These are phyloP conservation scores for Metacarcinus magister DNA, from an alignment of 2,888 invertebrate genomes.

Conservation along the genomic window DNA sequence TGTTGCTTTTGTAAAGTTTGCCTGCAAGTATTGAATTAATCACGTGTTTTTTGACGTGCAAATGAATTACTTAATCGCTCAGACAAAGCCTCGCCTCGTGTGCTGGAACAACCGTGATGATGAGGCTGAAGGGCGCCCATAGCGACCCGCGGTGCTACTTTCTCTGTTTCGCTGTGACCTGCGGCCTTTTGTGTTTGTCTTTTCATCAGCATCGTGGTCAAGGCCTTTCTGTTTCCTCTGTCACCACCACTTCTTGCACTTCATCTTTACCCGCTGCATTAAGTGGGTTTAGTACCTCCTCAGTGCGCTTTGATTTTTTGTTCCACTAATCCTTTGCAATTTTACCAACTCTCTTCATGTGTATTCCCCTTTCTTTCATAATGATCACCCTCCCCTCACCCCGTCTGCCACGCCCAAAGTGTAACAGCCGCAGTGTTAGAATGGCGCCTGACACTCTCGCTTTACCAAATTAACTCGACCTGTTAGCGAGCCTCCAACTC, in stretches of 20 bases:
- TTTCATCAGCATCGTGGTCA: neutral
- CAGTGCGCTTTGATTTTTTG: neutral
- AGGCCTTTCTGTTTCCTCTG: neutral
- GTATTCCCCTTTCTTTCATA: neutral
- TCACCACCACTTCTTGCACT: neutral
- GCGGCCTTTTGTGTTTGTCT: neutral
- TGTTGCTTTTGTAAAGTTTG: constrained; percentile 78
- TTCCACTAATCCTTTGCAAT: neutral
- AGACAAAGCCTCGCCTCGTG: constrained; percentile 66
- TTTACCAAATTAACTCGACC: constrained; percentile 69
- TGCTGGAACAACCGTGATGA: constrained; percentile 22
- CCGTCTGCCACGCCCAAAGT: constrained; percentile 56
- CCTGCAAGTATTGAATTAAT: constrained; percentile 76
- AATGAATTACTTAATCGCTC: constrained; percentile 76
- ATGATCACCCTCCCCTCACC: neutral
- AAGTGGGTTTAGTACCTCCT: neutral
- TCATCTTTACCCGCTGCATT: neutral
- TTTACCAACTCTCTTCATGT: neutral
- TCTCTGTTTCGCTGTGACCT: neutral
- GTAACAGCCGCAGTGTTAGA: constrained; percentile 38
- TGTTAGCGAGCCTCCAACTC: neutral
- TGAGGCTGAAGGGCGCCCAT: neutral
- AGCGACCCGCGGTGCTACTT: neutral
- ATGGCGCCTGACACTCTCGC: constrained; percentile 54
- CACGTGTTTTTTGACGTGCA: constrained; percentile 73